Base-by-base conservation (phyloP, 1,140 invertebrate genomes). In the Phenacoccus solenopsis region DNA sequence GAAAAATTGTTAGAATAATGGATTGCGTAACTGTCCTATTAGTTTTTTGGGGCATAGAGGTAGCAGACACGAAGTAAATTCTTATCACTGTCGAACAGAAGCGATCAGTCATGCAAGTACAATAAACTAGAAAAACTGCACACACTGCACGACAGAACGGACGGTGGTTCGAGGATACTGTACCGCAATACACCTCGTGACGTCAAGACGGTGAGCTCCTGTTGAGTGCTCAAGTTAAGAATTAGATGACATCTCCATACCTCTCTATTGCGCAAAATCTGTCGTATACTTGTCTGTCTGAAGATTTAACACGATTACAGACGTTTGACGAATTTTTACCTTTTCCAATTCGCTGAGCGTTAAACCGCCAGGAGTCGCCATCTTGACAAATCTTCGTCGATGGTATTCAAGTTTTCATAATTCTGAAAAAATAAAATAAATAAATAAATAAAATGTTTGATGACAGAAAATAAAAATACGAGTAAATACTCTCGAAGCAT, bases 271-370 rank as follows among this genome's bases (percentile, higher is more conserved):
- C 32, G 9, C 9, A 10, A 10, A 10, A 10, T n/a, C n/a, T 9
- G 9, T 38, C 32, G n/a, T 38, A 38, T 38, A 10, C n/a, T 38
- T 38, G n/a, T 38, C 9, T 10, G 9, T 38, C n/a, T n/a, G n/a
- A n/a, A n/a, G n/a, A n/a, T n/a, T n/a, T n/a, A n/a, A n/a, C n/a
- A n/a, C n/a, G n/a, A n/a, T n/a, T n/a, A n/a, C n/a, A n/a, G n/a
- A n/a, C n/a, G n/a, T n/a, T n/a, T n/a, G n/a, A n/a, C n/a, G n/a
- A n/a, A 38, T n/a, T 10, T n/a, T 64, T 64, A 64, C 59, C 25
- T 64, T 64, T 64, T 64, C 59, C 21, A 64, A 27, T 64, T 64
- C 59, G 59, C 59, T 64, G 20, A 64, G 59, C 4, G 59, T 64
- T 20, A 64, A 24, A 10, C 59, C 25, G 13, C 2, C 59, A 3